Evolutionary conservation across 2,888 invertebrate genomes (phyloP), one percentile per base, ranked within the genome.

Genomic region (Stictocephala bisonia): DNA sequence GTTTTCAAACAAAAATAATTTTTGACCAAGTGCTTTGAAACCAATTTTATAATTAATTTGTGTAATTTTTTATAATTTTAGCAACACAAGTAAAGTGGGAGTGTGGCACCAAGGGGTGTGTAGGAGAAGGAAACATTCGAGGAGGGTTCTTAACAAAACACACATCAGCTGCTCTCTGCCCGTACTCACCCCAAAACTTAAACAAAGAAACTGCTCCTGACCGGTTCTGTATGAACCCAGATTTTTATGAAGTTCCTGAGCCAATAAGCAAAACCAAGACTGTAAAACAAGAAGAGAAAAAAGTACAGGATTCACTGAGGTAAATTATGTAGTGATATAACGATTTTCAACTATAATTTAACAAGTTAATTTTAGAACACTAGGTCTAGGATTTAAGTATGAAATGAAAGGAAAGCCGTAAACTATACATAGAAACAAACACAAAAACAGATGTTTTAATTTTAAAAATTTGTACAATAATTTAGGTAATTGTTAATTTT

Each of bases 91-190:
- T 60, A 3, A 83, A 88, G 22, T 85, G 91, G 35, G 88, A 90
- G 79, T 97, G 97, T 84, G 92, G 93, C 4, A 93, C 93, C 48
- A 89, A 90, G 41, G 96, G 96, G 0, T 97, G 97, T 83, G 90
- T 92, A 76, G 97, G 97, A 13, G 89, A 93, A 79, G 97, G 97
- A n/a, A 95, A 97, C 82, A 88, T 90, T 58, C 91, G 90, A 81
- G 94, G 94, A 67, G 90, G 93, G 18, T 90, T 91, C 82, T 90
- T 89, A 83, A 88, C 90, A 75, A 89, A 89, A 66, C 95, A 95
- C 85, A 87, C 88, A 70, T 87, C 88, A 20, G 88, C 89, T n/a
- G 87, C 90, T 64, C 88, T 90, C 71, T 95, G 95, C 83, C 95
- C 94, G 0, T 94, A 94, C 85, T 86, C 89, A 0, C 83, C 87